Percentiles rank a stretch among this genome's conserved stretches.
These are phyloP conservation scores for Cryptosula pallasiana DNA, from an alignment of 2,888 invertebrate genomes.

Conservation along the genomic window DNA sequence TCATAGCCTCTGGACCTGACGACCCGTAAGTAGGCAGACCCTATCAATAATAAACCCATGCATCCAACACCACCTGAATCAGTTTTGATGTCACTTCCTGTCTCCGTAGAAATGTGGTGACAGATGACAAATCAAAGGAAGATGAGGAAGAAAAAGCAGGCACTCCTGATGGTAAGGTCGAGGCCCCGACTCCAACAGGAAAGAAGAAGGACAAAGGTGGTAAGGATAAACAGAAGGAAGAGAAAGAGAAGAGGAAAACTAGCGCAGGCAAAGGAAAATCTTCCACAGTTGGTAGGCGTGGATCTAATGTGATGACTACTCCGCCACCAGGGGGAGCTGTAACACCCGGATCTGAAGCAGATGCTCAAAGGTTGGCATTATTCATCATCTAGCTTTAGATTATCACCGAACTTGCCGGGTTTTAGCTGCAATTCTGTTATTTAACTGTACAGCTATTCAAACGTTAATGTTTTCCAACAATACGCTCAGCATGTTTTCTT, in stretches of 20 bases:
- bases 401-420: no score
- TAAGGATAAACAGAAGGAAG: constrained; percentile 25
- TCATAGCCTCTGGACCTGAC: constrained; percentile 49
- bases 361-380: constrained; percentile 35
- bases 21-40: constrained; percentile 45
- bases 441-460: no score
- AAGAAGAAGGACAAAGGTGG: constrained; percentile 29
- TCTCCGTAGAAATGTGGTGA: constrained; percentile 38
- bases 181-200: constrained; percentile 38
- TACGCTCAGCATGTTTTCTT: no score
- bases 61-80: no score
- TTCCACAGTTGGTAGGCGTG: constrained; percentile 32
- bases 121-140: constrained; percentile 41
- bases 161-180: constrained; percentile 46
- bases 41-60: no score
- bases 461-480: no score
- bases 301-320: constrained; percentile 34
- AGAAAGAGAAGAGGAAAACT: constrained; percentile 32
- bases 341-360: constrained; percentile 45
- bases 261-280: constrained; percentile 41
- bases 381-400: background rate
- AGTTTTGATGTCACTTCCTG: background rate
- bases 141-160: constrained; percentile 45
- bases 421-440: no score
- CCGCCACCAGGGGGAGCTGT: constrained; percentile 45